phyloP scores from a whole-genome alignment of 2,797 vertebrate species.

The Nannoperca australis region DNA sequence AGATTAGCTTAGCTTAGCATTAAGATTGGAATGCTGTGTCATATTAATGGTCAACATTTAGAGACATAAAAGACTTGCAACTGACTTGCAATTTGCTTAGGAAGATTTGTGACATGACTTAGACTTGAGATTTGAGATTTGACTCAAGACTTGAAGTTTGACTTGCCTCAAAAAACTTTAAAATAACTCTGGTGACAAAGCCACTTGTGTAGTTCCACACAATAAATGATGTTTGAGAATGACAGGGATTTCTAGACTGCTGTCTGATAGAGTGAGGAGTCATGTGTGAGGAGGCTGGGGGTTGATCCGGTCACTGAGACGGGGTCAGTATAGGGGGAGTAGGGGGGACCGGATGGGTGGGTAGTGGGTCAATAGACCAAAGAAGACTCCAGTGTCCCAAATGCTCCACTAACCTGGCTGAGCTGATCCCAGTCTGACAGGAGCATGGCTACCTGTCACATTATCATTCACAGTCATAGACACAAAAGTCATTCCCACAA shows the following conservation, averaged over 20 bases:
- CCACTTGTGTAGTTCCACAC: background rate
- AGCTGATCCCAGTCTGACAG: slow-evolving; percentile 70
- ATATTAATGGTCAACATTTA: background rate
- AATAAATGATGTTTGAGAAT: slow-evolving; percentile 12
- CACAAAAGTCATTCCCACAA: slow-evolving; percentile 60
- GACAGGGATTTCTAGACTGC: slow-evolving; percentile 43
- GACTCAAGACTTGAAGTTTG: background rate
- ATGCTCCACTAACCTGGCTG: slow-evolving; percentile 62
- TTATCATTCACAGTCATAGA: slow-evolving; percentile 70
- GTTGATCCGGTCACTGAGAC: slow-evolving; percentile 57
- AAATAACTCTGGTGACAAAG: background rate
- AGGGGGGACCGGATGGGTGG: slow-evolving; percentile 13
- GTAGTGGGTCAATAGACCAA: slow-evolving; percentile 34
- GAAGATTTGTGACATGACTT: background rate
- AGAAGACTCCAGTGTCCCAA: slow-evolving; percentile 56
- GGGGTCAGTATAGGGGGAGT: slow-evolving; percentile 13
- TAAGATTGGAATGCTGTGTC: background rate
- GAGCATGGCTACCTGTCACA: slow-evolving; percentile 74
- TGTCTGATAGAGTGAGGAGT: slow-evolving; percentile 47
- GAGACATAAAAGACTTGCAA: background rate
- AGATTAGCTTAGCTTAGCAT: background rate
- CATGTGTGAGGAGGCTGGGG: slow-evolving; percentile 30
- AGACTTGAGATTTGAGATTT: background rate
- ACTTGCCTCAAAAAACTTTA: background rate
- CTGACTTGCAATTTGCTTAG: background rate